A percentile compares a stretch with the other conserved stretches of the same genome.
Conservation (phyloP, 2,797 vertebrate species). For the Enteromius trimaculatus region DNA sequence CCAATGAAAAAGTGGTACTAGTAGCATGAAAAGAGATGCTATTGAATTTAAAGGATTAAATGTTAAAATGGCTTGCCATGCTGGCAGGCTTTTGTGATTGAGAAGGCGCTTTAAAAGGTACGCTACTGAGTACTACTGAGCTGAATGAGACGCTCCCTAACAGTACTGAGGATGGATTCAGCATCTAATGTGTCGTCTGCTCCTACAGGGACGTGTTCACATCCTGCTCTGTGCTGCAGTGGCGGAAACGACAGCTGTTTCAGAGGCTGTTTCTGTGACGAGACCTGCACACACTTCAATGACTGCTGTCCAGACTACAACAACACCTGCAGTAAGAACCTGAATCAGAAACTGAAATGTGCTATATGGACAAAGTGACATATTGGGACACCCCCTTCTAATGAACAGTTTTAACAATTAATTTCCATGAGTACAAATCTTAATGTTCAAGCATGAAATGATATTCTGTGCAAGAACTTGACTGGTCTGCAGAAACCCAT, state of each 20-base stretch:
- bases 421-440: too few species aligned
- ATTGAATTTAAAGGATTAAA: not conserved
- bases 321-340: not conserved
- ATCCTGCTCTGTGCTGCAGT: not conserved
- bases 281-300: not conserved
- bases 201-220: not conserved
- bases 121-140: too few species aligned
- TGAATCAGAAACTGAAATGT: not conserved
- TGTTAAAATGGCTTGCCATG: not conserved
- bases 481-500: too few species aligned
- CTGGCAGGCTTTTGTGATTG: not conserved
- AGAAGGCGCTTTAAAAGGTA: too few species aligned
- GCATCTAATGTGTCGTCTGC: not conserved
- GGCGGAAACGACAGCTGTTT: not conserved
- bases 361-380: too few species aligned
- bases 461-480: too few species aligned
- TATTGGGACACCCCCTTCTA: too few species aligned
- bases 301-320: conserved; percentile 6
- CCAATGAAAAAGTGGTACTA: too few species aligned
- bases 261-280: conserved; percentile 28
- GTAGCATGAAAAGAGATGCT: not conserved
- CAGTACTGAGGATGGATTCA: not conserved
- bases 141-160: not conserved
- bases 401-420: too few species aligned
- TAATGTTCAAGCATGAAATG: too few species aligned